phyloP scores from a whole-genome alignment of 2,888 invertebrate species.

The Parascotia fuliginaria region DNA sequence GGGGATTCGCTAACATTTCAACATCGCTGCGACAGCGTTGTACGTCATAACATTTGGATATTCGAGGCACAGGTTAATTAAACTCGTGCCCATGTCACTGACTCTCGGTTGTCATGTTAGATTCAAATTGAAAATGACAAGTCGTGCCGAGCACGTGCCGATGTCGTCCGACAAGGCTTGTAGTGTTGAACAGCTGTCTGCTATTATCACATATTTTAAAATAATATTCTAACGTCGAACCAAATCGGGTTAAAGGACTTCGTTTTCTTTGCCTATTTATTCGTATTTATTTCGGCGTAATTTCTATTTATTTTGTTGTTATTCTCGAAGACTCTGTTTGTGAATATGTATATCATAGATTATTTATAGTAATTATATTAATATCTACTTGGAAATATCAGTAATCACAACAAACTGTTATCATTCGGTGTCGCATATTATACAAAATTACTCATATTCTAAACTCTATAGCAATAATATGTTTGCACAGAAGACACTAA shows the following conservation, averaged over 20 bases:
- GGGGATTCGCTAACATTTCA: not conserved
- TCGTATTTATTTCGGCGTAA: conserved; percentile 17
- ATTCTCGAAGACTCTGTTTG: not conserved
- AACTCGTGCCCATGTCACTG: conserved; percentile 31
- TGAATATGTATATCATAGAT: not conserved
- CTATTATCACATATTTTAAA: conserved; percentile 39
- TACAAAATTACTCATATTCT: conserved; percentile 6
- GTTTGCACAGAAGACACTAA: no score
- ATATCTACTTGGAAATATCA: not conserved
- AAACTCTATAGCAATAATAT: not conserved
- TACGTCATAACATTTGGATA: conserved; percentile 19
- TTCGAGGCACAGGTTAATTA: conserved; percentile 37
- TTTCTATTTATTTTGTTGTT: conserved; percentile 9
- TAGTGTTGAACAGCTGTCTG: not conserved
- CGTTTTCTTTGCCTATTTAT: conserved; percentile 22
- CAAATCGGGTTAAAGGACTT: conserved; percentile 25
- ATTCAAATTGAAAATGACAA: conserved; percentile 37
- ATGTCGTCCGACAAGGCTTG: conserved; percentile 6
- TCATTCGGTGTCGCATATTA: conserved; percentile 24
- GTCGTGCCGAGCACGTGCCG: conserved; percentile 17
- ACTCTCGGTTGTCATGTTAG: conserved; percentile 38
- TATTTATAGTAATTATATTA: not conserved
- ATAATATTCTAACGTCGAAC: conserved; percentile 22
- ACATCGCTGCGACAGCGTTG: conserved; percentile 4
- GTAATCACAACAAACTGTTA: conserved; percentile 13